phyloP scores from a whole-genome alignment of 2,797 vertebrate genomes.

The Pangasius macronema region DNA sequence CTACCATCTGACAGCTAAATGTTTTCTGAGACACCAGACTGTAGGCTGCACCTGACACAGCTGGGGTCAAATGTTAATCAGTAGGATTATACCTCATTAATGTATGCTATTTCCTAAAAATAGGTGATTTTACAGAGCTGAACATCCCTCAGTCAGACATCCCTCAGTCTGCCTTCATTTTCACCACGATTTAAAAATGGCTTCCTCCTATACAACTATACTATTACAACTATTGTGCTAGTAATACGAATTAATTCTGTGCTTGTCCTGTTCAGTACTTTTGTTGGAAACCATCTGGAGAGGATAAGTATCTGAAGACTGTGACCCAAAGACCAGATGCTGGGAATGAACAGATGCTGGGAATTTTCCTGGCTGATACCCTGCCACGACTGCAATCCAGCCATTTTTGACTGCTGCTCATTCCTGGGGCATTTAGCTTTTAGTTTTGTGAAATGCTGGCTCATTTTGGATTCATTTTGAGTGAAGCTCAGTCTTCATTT shows the following conservation, averaged over 20 bases:
- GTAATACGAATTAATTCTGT: neutral
- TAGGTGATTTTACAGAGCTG: neutral
- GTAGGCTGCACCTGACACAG: neutral
- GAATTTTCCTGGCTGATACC: slow-evolving; percentile 17
- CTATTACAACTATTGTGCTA: neutral
- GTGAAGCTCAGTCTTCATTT: neutral
- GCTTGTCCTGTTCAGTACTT: neutral
- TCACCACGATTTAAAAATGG: neutral
- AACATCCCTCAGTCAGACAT: neutral
- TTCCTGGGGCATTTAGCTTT: neutral
- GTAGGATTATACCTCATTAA: neutral
- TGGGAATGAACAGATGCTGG: slow-evolving; percentile 17
- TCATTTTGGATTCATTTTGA: neutral
- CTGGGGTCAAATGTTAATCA: neutral
- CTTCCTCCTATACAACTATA: neutral
- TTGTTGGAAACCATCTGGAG: slow-evolving; percentile 14
- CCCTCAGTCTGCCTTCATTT: neutral
- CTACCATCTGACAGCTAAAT: neutral
- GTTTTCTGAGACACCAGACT: neutral
- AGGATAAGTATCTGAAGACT: slow-evolving; percentile 16
- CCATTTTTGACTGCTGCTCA: neutral
- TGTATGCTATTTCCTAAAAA: neutral
- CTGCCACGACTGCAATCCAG: neutral
- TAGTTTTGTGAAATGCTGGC: neutral
- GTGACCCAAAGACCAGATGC: neutral